phyloP scores from a whole-genome alignment of 2,113 vertebrate genomes.

The Chionis minor region DNA sequence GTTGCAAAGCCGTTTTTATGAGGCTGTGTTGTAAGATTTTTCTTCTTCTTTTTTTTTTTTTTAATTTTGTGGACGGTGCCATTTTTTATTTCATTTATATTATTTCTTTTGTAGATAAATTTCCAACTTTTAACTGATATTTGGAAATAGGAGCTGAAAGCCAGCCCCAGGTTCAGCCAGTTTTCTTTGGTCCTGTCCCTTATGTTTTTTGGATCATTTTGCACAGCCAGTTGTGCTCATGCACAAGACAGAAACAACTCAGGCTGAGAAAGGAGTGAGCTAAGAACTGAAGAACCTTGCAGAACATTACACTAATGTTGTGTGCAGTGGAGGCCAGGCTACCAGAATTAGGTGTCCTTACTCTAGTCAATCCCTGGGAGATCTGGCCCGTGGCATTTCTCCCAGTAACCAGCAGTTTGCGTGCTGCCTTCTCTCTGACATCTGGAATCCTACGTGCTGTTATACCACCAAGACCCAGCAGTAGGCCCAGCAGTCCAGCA shows the following conservation, averaged over 20 bases:
- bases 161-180: conserved; percentile 61
- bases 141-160: conserved; percentile 69
- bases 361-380: conserved; percentile 3
- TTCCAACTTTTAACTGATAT: conserved; percentile 72
- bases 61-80: conserved; percentile 78
- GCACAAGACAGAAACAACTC: conserved; percentile 43
- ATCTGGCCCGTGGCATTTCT: neutral
- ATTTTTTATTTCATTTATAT: conserved; percentile 82
- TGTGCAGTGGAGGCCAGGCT: conserved; percentile 34
- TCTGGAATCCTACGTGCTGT: conserved; percentile 35
- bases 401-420: conserved; percentile 20
- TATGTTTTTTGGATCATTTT: conserved; percentile 66
- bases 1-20: conserved; percentile 55
- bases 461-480: neutral
- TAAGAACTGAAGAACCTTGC: conserved; percentile 54
- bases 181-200: conserved; percentile 71
- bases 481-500: conserved; percentile 44
- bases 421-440: conserved; percentile 41
- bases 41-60: conserved; percentile 32
- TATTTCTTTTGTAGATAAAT: conserved; percentile 81
- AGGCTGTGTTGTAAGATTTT: conserved; percentile 66
- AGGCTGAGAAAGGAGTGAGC: conserved; percentile 64
- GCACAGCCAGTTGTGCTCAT: conserved; percentile 34
- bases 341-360: conserved; percentile 33
- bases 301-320: conserved; percentile 9